These are phyloP conservation scores for Lasioglossum lativentre DNA, from an alignment of 2,888 invertebrate genomes.

Conservation along the genomic window DNA sequence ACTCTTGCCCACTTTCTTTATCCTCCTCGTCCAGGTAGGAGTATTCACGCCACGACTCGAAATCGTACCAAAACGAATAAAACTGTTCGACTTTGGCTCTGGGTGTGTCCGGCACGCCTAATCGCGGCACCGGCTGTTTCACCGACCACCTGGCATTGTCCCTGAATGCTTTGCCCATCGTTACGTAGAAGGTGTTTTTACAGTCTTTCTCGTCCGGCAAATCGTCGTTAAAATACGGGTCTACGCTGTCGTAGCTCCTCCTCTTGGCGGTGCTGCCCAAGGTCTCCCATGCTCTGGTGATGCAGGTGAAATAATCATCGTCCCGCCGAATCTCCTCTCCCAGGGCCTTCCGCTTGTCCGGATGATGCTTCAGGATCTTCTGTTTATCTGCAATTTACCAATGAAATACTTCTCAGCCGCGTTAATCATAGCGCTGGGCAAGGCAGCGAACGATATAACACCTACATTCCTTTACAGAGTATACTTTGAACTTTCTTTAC, in stretches of 20 bases:
- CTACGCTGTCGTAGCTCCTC: constrained; percentile 97
- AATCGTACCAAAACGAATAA: constrained; percentile 99
- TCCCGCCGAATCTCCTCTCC: constrained; percentile 95
- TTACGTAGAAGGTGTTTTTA: constrained; percentile 92
- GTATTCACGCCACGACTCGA: constrained; percentile 99
- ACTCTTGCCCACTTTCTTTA: constrained; percentile 97
- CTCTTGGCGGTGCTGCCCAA: constrained; percentile 92
- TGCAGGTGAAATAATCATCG: constrained; percentile 99
- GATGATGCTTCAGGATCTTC: constrained; percentile 97
- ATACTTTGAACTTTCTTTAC: constrained; percentile 77
- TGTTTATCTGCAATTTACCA: constrained; percentile 86
- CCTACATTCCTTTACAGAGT: constrained; percentile 62
- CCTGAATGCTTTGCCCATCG: constrained; percentile 88
- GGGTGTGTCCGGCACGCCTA: constrained; percentile 91
- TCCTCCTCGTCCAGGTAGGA: constrained; percentile 99
- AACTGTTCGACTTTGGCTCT: constrained; percentile 96
- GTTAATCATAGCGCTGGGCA: constrained; percentile 22
- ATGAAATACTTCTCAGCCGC: constrained; percentile 44
- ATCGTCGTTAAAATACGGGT: constrained; percentile 96
- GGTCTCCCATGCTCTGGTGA: constrained; percentile 98
- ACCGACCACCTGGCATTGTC: constrained; percentile 96
- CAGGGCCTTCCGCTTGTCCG: constrained; percentile 97
- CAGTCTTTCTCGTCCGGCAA: constrained; percentile 91
- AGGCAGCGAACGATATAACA: constrained; percentile 57
- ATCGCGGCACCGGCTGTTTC: constrained; percentile 92